Percentiles rank a stretch among this genome's conserved stretches.
Conservation (phyloP, 2,888 invertebrate genomes). For the Sipha maydis region DNA sequence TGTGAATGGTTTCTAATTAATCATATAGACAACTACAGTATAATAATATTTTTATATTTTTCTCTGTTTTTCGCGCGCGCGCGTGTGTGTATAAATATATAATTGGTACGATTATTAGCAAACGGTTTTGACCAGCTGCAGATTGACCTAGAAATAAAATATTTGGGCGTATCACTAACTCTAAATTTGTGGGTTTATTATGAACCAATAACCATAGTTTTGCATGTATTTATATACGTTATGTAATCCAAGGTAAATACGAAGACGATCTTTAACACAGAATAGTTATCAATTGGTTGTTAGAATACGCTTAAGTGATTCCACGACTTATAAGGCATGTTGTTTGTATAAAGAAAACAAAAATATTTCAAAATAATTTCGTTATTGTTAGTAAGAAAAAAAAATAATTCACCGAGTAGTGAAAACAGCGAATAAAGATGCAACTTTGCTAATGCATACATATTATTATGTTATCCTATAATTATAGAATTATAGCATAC, state of each 20-base stretch:
- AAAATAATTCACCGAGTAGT: not conserved
- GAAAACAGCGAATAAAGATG: not conserved
- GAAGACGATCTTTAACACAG: constrained; percentile 40
- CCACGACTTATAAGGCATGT: constrained; percentile 40
- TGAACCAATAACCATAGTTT: constrained; percentile 42
- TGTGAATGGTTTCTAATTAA: no score
- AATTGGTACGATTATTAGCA: not conserved
- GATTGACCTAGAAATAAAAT: constrained; percentile 7
- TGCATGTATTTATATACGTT: not conserved
- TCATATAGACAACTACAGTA: not conserved
- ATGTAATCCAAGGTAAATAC: constrained; percentile 52
- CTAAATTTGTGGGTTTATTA: constrained; percentile 42
- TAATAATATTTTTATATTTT: not conserved
- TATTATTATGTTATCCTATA: constrained; percentile 4
- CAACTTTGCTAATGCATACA: not conserved
- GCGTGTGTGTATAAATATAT: not conserved
- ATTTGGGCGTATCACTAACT: constrained; percentile 38
- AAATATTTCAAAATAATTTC: constrained; percentile 31
- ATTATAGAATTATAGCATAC: not conserved
- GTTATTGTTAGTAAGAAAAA: not conserved
- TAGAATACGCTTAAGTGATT: constrained; percentile 1
- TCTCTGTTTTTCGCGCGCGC: not conserved
- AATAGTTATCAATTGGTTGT: not conserved
- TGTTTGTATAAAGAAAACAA: not conserved
- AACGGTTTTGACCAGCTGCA: not conserved